Conservation (phyloP, 2,797 vertebrate genomes). For the Botia almorhae region DNA sequence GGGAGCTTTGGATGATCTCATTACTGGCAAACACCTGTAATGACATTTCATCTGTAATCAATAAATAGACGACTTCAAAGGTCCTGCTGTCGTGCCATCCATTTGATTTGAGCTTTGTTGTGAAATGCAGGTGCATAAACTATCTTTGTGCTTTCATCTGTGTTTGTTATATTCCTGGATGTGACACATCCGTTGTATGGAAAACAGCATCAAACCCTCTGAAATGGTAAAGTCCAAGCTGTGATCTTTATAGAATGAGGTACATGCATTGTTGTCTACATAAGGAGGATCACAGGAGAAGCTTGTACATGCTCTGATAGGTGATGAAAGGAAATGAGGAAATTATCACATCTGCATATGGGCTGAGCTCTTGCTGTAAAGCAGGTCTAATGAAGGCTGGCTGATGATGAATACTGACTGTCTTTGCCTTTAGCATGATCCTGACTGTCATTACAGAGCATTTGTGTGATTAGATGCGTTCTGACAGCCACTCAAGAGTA, state of each 20-base stretch:
- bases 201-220: too few species aligned
- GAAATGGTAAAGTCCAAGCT: neutral
- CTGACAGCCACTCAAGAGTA: constrained; percentile 2
- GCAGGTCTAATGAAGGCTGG: constrained; percentile 1
- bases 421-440: constrained; percentile 31
- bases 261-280: neutral
- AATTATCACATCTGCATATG: constrained; percentile 41
- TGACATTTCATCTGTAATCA: constrained; percentile 31
- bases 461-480: constrained; percentile 11
- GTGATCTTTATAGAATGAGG: too few species aligned
- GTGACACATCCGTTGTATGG: too few species aligned
- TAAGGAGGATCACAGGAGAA: neutral
- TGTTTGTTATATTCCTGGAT: too few species aligned
- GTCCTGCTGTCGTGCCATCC: neutral
- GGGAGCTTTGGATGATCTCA: constrained; percentile 29
- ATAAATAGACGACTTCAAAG: constrained; percentile 35
- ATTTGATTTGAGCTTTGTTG: constrained; percentile 37
- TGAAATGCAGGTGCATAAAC: constrained; percentile 23
- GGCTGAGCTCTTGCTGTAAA: neutral
- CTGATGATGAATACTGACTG: constrained; percentile 36
- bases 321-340: constrained; percentile 4
- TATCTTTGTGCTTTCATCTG: neutral
- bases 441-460: constrained; percentile 26
- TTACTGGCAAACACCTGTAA: constrained; percentile 41
- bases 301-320: neutral